Conservation (phyloP, 2,113 vertebrate genomes). For the Microtus montanus region DNA sequence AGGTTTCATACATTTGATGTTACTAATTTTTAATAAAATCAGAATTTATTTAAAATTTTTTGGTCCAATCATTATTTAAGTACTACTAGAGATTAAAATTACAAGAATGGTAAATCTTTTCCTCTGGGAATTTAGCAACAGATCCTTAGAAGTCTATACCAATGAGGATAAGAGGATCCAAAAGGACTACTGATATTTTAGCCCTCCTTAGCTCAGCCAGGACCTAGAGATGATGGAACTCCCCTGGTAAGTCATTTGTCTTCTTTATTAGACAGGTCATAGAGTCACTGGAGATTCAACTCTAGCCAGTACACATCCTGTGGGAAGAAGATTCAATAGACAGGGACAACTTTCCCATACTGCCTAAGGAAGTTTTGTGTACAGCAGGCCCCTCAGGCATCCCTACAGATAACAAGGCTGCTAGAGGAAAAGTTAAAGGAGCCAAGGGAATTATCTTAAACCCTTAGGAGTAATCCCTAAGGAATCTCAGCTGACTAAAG, state of each 20-base stretch:
- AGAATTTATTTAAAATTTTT: neutral
- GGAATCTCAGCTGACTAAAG: neutral
- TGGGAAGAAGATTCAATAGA: neutral
- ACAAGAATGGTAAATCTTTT: neutral
- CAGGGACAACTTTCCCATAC: neutral
- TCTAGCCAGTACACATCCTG: neutral
- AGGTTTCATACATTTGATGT: neutral
- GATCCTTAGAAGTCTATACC: neutral
- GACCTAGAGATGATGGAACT: neutral
- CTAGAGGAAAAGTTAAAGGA: neutral
- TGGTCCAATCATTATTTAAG: neutral
- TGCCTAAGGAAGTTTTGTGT: neutral
- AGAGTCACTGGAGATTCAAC: neutral
- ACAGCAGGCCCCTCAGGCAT: neutral
- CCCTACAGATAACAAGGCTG: neutral
- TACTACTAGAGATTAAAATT: neutral
- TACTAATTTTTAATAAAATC: neutral
- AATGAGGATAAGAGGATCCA: neutral
- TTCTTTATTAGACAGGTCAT: neutral
- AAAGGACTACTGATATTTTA: neutral
- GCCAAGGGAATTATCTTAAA: neutral
- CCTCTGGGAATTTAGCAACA: no score
- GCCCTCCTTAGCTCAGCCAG: neutral
- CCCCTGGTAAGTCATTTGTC: neutral
- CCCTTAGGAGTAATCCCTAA: neutral